A percentile compares a stretch with the other conserved stretches of the same genome.
Evolutionary conservation across 2,113 vertebrate species (phyloP).

Genomic region (Boleophthalmus pectinirostris): DNA sequence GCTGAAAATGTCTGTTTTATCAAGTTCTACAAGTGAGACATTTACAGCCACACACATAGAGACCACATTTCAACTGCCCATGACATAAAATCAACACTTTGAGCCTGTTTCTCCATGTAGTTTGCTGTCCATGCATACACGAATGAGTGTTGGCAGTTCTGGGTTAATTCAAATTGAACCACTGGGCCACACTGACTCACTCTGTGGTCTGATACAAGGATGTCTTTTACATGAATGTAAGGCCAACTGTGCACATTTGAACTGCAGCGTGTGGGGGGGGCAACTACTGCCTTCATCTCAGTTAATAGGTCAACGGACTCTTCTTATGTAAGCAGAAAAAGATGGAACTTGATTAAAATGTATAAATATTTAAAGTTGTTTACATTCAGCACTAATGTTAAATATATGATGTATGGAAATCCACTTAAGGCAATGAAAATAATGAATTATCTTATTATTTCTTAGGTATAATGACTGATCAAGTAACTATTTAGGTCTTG

Average conservation of each 20-base stretch:
- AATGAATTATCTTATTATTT: too few species aligned
- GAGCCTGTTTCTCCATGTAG: slow-evolving; percentile 2
- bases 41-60: slow-evolving; percentile 12
- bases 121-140: slow-evolving; percentile 3
- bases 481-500: too few species aligned
- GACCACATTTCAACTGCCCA: slow-evolving; percentile 5
- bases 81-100: slow-evolving; percentile 7
- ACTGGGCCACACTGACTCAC: slow-evolving; percentile 32
- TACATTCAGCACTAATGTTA: not conserved
- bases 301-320: slow-evolving; percentile 40
- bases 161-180: slow-evolving; percentile 50
- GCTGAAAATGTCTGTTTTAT: not conserved
- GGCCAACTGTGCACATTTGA: not conserved
- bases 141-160: slow-evolving; percentile 64
- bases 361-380: not conserved
- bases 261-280: not conserved
- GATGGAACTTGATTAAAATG: not conserved
- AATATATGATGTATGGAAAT: too few species aligned
- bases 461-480: too few species aligned
- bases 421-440: too few species aligned
- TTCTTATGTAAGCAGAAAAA: slow-evolving; percentile 25
- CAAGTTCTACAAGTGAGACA: slow-evolving; percentile 8
- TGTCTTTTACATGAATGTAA: slow-evolving; percentile 14
- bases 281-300: slow-evolving; percentile 8
- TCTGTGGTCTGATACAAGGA: slow-evolving; percentile 16